Evolutionary conservation across 2,113 vertebrate species (phyloP).

Genomic region (Limnothrissa miodon): DNA sequence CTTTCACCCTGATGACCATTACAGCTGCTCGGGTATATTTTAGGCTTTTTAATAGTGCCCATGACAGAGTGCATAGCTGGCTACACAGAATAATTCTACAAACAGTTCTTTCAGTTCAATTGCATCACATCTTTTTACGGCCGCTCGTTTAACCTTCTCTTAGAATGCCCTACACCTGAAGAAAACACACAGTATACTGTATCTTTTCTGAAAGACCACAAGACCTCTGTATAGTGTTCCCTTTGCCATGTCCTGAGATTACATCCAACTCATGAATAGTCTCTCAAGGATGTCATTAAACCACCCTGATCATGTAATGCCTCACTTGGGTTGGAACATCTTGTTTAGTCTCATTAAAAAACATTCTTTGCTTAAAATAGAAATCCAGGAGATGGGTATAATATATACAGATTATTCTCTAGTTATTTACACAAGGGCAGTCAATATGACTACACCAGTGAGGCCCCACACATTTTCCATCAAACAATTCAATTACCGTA

Average conservation of each 20-base stretch:
- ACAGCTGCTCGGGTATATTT: conserved; percentile 48
- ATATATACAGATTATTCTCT: conserved; percentile 33
- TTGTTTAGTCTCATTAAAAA: conserved; percentile 49
- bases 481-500: conserved; percentile 28
- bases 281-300: neutral
- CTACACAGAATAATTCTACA: neutral
- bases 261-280: neutral
- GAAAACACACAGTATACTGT: neutral
- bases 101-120: neutral
- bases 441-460: conserved; percentile 10
- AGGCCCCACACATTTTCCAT: conserved; percentile 44
- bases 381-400: conserved; percentile 45
- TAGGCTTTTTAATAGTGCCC: conserved; percentile 29
- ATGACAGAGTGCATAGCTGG: neutral
- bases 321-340: conserved; percentile 21
- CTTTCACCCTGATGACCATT: conserved; percentile 32
- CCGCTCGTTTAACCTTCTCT: neutral
- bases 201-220: neutral
- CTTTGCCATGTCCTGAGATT: neutral
- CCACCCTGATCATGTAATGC: neutral
- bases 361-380: conserved; percentile 36
- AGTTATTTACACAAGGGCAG: conserved; percentile 39
- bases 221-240: neutral
- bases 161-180: neutral
- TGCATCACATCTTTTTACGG: neutral